Evolutionary conservation across 2,113 vertebrate genomes (phyloP), one percentile per base, ranked within the genome.

Genomic region (Cacatua alba): DNA sequence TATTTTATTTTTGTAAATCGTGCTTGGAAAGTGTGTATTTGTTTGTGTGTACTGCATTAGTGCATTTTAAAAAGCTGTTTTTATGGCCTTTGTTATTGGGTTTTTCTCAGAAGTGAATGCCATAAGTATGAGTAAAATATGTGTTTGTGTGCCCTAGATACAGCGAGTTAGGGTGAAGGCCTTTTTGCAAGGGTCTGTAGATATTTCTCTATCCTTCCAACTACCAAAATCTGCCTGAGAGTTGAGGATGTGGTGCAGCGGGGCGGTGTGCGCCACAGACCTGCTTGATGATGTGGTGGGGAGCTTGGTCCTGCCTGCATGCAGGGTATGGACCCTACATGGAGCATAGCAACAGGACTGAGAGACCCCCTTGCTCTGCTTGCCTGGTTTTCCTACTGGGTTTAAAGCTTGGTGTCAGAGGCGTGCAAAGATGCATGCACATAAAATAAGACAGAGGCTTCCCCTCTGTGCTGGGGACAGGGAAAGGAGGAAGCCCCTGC

Each of bases 261-360:
- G 11, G 26, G 26, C 23, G 82, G n/a, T 1, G 0, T 53, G 28
- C 37, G 28, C 37, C 62, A 4, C 28, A 39, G 55, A 74, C 19
- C 17, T 48, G 13, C 31, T 15, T 59, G 44, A 15, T 0, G 3
- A 9, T 0, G 1, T 20, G n/a, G 1, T 2, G 5, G 18, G 14
- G 26, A 11, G 1, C 20, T 35, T 53, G 57, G 28, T 60, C 43
- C 33, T 76, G 37, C 51, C 37, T 17, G 17, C 0, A 0, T 13
- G 41, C 46, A 10, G 17, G 6, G 2, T 18, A 4, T 2, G 33
- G 17, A 44, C 8, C 26, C n/a, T 43, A 29, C 0, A 0, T 23
- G 41, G 14, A 81, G 9, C 20, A 9, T 3, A 43, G 48, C 35
- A 20, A 14, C 1, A 3, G 33, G 29, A 24, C 57, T 29, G 28